Evolutionary conservation across 2,113 vertebrate genomes (phyloP), one percentile per base, ranked within the genome.

Genomic region (Sardina pilchardus): DNA sequence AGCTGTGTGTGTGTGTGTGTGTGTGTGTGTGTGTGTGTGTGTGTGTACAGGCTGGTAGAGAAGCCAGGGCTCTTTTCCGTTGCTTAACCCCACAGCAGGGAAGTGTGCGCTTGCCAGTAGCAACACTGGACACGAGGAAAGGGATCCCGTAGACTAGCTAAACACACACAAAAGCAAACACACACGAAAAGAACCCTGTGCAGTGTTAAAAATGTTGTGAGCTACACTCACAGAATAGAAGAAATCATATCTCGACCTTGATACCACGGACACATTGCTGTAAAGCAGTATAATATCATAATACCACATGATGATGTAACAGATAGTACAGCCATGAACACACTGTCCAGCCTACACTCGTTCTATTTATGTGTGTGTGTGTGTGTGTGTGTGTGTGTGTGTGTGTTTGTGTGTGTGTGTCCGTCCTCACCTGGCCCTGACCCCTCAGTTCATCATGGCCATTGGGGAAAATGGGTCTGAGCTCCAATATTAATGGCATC

Each of bases 371-470:
- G 44, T 81, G 6, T 82, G 56, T 80, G 85, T 78, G 53, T 88
- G 83, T 88, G 48, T 71, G 82, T 80, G 81, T 43, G 82, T 43
- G 82, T 16, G 12, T 83, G 78, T 12, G 47, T 50, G n/a, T n/a
- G 26, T 39, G 86, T 63, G 50, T 39, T 81, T 82, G 86, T 86
- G 85, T 30, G 71, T 84, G 85, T 87, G 42, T 50, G 39, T 56
- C 59, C 80, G 83, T 45, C 8, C 71, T 34, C 26, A 34, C 63
- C 63, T 71, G 63, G 10, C 8, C 1, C 63, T 30, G 63, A 71
- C n/a, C 26, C 26, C 63, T 34, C n/a, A 71, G 63, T 71, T 71
- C 26, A 71, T 34, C n/a, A 71, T 34, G 63, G 63, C 26, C 26
- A 14, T 71, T 71, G 63, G 56, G 8, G 63, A 6, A 71, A 71